Base-by-base conservation (phyloP, 2,113 vertebrate species). In the Cichladusa arquata region DNA sequence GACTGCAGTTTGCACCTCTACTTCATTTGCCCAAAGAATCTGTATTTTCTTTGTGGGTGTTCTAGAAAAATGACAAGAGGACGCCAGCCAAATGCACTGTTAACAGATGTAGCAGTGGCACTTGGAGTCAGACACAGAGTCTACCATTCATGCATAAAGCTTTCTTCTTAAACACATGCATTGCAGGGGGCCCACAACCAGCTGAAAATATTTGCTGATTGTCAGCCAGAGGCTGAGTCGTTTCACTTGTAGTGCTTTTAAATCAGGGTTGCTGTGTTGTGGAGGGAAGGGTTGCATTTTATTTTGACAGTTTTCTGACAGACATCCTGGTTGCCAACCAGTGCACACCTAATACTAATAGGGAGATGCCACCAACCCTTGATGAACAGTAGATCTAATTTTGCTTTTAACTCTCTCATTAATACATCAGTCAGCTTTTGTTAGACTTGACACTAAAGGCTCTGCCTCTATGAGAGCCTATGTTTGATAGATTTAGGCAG, bases 1-100 rank as follows among this genome's bases (percentile, higher is more conserved):
- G 93, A 97, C 97, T 97, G 94, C 97, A 97, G 86, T 97, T 98
- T 98, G 90, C 97, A 97, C 97, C 95, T 98, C 94, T 47, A 7
- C 93, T 95, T 97, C 70, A 51, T 95, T 97, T 82, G 34, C 95
- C 94, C 47, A 23, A 82, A 96, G 92, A 92, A 92, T 92, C 73
- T 91, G 8, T 73, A 40, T 95, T 79, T 91, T 93, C 78, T 93
- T 85, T 94, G 58, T 97, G 91, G 69, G 48, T 82, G 44, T 94
- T 97, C 95, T 86, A 95, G 96, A 93, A 88, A 91, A 86, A 84
- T 93, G 93, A 86, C 86, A 91, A 91, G 86, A 72, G 80, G 50
- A 94, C 77, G 67, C 13, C 77, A 90, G 88, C 87, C 88, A 91
- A 95, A 87, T 51, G 72, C 57, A 11, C 84, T 54, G 79, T 60